Conservation (phyloP, 2,797 vertebrate genomes). For the Forpus xanthops region DNA sequence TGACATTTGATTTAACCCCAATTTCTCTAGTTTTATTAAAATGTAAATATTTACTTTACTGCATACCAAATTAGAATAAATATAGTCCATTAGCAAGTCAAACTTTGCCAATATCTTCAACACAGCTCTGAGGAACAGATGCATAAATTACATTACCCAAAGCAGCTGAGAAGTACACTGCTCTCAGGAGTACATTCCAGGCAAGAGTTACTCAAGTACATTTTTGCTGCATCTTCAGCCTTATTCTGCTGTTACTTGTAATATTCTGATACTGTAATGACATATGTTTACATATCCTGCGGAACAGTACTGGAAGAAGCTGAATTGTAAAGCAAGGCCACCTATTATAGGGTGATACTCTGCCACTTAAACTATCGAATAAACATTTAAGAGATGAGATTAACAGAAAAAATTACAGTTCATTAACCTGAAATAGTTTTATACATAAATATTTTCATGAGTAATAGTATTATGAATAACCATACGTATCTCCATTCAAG, state of each 20-base stretch:
- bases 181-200: background rate
- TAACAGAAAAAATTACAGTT: background rate
- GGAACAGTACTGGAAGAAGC: background rate
- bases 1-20: background rate
- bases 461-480: background rate
- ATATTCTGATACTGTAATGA: background rate
- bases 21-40: background rate
- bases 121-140: constrained; percentile 1
- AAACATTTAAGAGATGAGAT: background rate
- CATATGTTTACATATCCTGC: background rate
- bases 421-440: background rate
- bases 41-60: constrained; percentile 31
- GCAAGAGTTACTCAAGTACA: background rate
- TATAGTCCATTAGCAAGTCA: constrained; percentile 36
- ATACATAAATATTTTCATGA: background rate
- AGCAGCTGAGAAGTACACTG: background rate
- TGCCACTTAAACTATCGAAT: background rate
- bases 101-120: constrained; percentile 20
- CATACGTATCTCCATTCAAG: background rate
- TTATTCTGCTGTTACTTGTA: background rate
- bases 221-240: background rate
- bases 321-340: background rate
- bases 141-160: background rate
- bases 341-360: background rate
- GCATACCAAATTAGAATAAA: constrained; percentile 8